phyloP scores from a whole-genome alignment of 2,888 invertebrate species.

The Lamproptera curius region DNA sequence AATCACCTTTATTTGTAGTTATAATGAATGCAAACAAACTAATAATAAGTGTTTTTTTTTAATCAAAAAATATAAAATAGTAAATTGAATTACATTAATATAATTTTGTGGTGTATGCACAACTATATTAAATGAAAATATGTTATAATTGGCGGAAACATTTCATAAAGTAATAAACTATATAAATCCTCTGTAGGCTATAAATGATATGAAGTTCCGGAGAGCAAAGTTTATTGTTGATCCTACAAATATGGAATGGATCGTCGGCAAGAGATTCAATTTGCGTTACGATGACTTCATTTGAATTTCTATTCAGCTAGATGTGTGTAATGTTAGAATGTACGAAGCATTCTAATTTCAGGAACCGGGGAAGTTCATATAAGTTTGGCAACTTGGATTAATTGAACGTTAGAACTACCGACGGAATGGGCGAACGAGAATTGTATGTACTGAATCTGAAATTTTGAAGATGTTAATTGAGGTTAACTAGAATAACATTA shows the following conservation, averaged over 20 bases:
- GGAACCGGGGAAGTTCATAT: conserved; percentile 12
- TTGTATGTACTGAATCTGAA: conserved; percentile 8
- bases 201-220: no score
- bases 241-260: neutral
- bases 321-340: neutral
- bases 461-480: neutral
- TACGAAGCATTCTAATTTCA: conserved; percentile 2
- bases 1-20: no score
- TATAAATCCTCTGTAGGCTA: no score
- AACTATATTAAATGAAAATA: no score
- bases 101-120: no score
- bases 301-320: conserved; percentile 9
- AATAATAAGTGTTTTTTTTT: no score
- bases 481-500: neutral
- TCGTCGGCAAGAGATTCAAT: neutral
- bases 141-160: no score
- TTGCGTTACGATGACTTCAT: conserved; percentile 12
- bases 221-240: neutral
- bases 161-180: no score
- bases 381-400: conserved; percentile 19
- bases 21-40: no score
- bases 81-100: no score
- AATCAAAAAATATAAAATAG: no score
- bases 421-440: conserved; percentile 4
- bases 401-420: conserved; percentile 10